Conservation (phyloP, 2,113 vertebrate species). For the Pseudopipra pipra region DNA sequence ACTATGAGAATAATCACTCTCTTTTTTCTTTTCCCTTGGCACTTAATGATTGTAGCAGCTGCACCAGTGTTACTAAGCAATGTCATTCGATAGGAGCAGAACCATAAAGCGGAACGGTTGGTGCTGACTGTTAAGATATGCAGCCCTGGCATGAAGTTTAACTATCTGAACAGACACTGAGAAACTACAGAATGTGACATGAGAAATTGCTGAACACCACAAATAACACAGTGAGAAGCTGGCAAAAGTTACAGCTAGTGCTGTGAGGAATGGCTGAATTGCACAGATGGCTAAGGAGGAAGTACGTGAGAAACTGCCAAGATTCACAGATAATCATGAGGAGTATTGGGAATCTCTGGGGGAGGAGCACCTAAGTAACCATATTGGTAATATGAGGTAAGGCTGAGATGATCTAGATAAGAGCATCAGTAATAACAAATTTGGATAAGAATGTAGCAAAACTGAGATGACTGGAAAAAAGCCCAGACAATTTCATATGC, state of each 20-base stretch:
- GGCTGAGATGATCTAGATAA: neutral
- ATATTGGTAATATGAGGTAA: neutral
- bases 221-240: conserved; percentile 27
- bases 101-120: neutral
- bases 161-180: neutral
- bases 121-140: neutral
- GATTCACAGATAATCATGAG: neutral
- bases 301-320: neutral
- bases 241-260: neutral
- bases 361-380: neutral
- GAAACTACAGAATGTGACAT: neutral
- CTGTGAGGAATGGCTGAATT: neutral
- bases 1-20: neutral
- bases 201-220: conserved; percentile 10
- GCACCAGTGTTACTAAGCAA: neutral
- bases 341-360: neutral
- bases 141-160: neutral
- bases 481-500: neutral
- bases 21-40: neutral
- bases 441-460: neutral
- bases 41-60: neutral
- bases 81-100: neutral
- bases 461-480: neutral
- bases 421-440: neutral
- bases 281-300: conserved; percentile 7